phyloP scores from a whole-genome alignment of 2,113 vertebrate genomes.

The Onychostoma macrolepis region DNA sequence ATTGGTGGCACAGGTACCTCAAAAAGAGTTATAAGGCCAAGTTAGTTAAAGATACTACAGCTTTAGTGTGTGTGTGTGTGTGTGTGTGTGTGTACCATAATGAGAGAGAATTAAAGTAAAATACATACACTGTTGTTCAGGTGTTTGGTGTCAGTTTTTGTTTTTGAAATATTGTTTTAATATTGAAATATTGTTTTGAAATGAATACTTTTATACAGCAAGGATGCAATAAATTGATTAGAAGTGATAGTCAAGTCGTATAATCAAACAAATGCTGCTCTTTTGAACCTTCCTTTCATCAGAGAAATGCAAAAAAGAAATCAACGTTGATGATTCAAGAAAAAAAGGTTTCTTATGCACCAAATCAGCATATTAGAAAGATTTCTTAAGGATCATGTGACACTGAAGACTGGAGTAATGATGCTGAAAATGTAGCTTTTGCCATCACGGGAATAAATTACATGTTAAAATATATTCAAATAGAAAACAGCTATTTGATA shows the following conservation, averaged over 20 bases:
- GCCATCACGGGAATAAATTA: background rate
- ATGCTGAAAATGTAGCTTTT: background rate
- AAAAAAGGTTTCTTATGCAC: too few species aligned
- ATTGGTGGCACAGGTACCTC: conserved; percentile 94
- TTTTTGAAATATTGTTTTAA: too few species aligned
- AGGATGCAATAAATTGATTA: background rate
- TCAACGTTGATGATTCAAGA: too few species aligned
- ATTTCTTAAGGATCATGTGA: background rate
- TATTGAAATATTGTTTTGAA: too few species aligned
- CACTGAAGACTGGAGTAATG: too few species aligned
- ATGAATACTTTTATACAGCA: background rate
- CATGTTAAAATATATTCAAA: background rate
- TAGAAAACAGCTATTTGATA: too few species aligned
- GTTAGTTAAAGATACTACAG: background rate
- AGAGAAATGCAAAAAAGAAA: background rate
- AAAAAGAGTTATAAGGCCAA: conserved; percentile 44
- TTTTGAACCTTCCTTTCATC: too few species aligned
- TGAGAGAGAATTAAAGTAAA: background rate
- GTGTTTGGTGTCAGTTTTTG: background rate
- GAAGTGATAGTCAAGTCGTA: too few species aligned
- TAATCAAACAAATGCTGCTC: too few species aligned
- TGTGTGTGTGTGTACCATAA: background rate
- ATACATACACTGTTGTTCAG: too few species aligned
- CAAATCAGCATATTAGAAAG: background rate
- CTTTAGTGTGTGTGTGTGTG: background rate